A percentile compares a stretch with the other conserved stretches of the same genome.
Evolutionary conservation across 2,113 vertebrate genomes (phyloP).

Genomic region (Micromys minutus): DNA sequence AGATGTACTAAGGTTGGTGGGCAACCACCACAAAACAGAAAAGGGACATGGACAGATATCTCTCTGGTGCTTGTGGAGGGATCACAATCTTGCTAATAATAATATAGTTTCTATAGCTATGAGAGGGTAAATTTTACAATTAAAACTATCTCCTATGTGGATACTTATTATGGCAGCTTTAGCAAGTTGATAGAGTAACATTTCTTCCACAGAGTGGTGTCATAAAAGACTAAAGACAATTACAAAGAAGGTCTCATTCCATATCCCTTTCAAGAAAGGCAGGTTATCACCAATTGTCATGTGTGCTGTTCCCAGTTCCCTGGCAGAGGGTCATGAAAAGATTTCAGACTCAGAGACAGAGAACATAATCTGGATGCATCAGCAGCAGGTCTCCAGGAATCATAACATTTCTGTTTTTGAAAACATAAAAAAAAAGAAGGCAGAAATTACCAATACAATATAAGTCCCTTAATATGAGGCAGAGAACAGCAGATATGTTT

Average conservation of each 20-base stretch:
- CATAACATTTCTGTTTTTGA: not conserved
- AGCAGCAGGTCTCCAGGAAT: not conserved
- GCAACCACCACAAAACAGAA: not conserved
- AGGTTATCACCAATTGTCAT: not conserved
- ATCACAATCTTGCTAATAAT: not conserved
- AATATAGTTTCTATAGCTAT: not conserved
- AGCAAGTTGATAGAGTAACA: not conserved
- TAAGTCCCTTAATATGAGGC: not conserved
- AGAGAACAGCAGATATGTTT: not conserved
- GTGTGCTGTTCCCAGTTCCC: not conserved
- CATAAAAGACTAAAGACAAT: not conserved
- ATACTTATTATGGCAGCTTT: not conserved
- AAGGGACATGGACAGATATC: not conserved
- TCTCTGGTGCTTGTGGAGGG: not conserved
- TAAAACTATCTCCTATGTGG: not conserved
- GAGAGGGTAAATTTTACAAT: not conserved
- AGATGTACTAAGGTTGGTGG: not conserved
- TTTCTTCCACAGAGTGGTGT: not conserved
- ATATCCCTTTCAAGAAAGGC: not conserved
- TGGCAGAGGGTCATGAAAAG: not conserved
- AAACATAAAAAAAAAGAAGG: not conserved
- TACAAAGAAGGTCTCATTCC: not conserved
- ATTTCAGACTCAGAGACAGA: not conserved
- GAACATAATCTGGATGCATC: fast-evolving
- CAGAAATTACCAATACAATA: not conserved